phyloP scores from a whole-genome alignment of 2,113 vertebrate species.

The Oceanodroma tethys region DNA sequence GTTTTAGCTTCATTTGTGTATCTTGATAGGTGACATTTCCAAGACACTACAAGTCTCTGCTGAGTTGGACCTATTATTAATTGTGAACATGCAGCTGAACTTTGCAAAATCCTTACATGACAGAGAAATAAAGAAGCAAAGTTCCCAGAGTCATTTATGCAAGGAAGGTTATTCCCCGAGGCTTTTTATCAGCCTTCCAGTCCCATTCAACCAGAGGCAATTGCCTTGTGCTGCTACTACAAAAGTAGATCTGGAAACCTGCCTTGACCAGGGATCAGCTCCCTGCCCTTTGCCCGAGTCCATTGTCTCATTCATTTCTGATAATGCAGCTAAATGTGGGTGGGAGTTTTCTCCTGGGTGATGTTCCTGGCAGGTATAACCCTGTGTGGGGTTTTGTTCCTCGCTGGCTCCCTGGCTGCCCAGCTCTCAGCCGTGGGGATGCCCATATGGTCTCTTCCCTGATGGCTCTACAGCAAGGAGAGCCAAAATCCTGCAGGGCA shows the following conservation, averaged over 20 bases:
- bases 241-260: neutral
- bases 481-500: neutral
- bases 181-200: neutral
- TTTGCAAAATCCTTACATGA: neutral
- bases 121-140: neutral
- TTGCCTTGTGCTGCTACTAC: neutral
- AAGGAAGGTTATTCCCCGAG: neutral
- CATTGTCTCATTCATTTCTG: neutral
- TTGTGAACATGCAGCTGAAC: neutral
- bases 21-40: neutral
- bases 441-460: neutral
- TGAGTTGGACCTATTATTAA: neutral
- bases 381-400: neutral
- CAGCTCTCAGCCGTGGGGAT: neutral
- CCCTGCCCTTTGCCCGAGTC: neutral
- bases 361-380: neutral
- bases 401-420: neutral
- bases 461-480: neutral
- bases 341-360: neutral
- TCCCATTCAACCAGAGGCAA: neutral
- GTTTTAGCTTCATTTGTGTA: constrained; percentile 4
- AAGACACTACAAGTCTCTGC: neutral
- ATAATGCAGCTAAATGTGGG: neutral
- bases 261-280: neutral
- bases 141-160: neutral